Evolutionary conservation across 1,140 invertebrate genomes (phyloP).

Genomic region (Linepithema humile): DNA sequence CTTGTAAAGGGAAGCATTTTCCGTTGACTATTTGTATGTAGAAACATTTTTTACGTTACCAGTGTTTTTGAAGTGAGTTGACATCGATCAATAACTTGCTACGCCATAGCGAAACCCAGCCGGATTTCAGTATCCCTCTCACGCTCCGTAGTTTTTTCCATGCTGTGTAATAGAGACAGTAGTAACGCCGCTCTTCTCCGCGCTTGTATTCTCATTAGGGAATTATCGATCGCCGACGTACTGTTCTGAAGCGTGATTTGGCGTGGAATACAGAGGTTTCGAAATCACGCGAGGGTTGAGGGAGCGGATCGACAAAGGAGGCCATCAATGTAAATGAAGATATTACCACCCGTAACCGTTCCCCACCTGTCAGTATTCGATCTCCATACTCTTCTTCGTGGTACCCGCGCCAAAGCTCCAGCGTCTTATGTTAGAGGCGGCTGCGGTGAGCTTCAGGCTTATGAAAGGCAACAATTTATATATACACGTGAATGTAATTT

Average conservation of each 20-base stretch:
- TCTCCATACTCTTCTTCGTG: slow-evolving; percentile 11
- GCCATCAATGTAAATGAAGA: slow-evolving; percentile 78
- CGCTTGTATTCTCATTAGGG: not conserved
- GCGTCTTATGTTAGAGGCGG: not conserved
- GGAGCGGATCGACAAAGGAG: slow-evolving; percentile 63
- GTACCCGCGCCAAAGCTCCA: not conserved
- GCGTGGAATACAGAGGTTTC: not conserved
- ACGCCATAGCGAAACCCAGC: not conserved
- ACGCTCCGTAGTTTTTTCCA: not conserved
- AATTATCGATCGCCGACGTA: slow-evolving; percentile 9
- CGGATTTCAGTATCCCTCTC: slow-evolving; percentile 27
- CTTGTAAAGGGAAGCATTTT: not conserved
- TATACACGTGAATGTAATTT: not conserved
- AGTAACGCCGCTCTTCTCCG: not conserved
- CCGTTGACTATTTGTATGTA: not conserved
- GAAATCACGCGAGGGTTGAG: slow-evolving; percentile 13
- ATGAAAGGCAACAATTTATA: slow-evolving; percentile 28
- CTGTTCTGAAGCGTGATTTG: not conserved
- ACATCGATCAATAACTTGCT: slow-evolving; percentile 15
- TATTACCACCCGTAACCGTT: slow-evolving; percentile 66
- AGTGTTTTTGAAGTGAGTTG: not conserved
- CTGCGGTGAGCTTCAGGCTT: not conserved
- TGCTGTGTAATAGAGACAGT: not conserved
- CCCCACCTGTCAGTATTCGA: slow-evolving; percentile 47
- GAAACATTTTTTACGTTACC: not conserved